Base-by-base conservation (phyloP, 2,113 vertebrate genomes). In the Labeo rohita region DNA sequence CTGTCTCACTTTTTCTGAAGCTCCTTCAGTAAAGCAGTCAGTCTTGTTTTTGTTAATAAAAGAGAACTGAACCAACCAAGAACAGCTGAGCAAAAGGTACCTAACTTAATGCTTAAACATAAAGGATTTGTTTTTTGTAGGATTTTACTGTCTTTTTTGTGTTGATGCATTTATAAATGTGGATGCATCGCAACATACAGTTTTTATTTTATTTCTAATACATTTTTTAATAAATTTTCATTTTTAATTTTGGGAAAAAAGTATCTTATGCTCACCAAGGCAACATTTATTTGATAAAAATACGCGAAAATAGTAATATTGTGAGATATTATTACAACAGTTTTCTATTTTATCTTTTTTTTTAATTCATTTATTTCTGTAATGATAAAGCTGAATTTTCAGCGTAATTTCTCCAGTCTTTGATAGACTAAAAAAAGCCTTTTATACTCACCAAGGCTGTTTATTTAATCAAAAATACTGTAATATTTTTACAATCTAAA, bases 1-100 rank as follows among this genome's bases (percentile, higher is more conserved):
- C 52, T 81, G 49, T 52, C 66, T 68, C 68, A 47, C 78, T 73
- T 15, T 54, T 28, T 74, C 84, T 73, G 54, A 52, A 36, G 47
- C 49, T 50, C 34, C 72, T 63, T 4, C 56, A 18, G 75, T 12
- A 28, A 23, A 65, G 68, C 2, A 45, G 12, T 72, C 80, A 56
- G 21, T 86, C 84, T 80, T 82, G 75, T 70, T 39, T 21, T 18
- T 52, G 54, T 56, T 78, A 21, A 36, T 52, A 39, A 81, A 75
- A 43, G 52, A n/a, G 59, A 54, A 34, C 75, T 56, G 50, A 52
- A 61, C 21, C 2, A 6, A 63, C 36, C 47, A 28, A 70, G 65
- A 49, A 39, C 10, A 13, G n/a, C 23, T 11, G 56, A 45, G 52
- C 18, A 47, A 63, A 72, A 16, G 45, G 68, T 72, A 45, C 4